Conservation (phyloP, 2,113 vertebrate genomes). For the Pholis gunnellus region DNA sequence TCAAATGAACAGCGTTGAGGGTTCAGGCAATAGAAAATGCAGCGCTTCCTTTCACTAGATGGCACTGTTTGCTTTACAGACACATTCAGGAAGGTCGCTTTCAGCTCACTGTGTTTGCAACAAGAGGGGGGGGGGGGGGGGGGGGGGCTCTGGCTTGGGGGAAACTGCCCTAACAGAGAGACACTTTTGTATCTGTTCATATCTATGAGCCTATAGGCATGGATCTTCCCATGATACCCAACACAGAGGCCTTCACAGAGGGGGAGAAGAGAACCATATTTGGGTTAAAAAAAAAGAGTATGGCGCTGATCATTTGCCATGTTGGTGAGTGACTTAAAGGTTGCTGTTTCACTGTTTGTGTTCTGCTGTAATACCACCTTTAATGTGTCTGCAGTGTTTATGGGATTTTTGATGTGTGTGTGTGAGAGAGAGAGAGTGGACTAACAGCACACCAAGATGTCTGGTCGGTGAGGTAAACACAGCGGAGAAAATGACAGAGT, state of each 20-base stretch:
- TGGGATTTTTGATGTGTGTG: slow-evolving; percentile 36
- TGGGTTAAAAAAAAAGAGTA: slow-evolving; percentile 46
- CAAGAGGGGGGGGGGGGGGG: slow-evolving; percentile 25
- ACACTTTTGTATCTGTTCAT: slow-evolving; percentile 63
- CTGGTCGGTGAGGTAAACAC: slow-evolving; percentile 81
- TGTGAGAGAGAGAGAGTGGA: slow-evolving; percentile 73
- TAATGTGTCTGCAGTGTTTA: slow-evolving; percentile 56
- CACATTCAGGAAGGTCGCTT: slow-evolving; percentile 13
- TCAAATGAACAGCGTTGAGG: slow-evolving; percentile 23
- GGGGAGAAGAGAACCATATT: slow-evolving; percentile 40
- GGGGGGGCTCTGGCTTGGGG: slow-evolving; percentile 47
- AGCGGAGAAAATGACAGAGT: slow-evolving; percentile 84
- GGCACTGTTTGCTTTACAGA: slow-evolving; percentile 87
- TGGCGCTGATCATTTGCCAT: slow-evolving; percentile 52
- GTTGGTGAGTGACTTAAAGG: slow-evolving; percentile 65
- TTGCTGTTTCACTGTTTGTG: slow-evolving; percentile 42
- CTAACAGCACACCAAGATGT: slow-evolving; percentile 78
- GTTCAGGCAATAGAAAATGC: slow-evolving; percentile 8
- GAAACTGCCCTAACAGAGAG: slow-evolving; percentile 61
- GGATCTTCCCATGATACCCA: slow-evolving; percentile 57
- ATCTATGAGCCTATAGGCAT: slow-evolving; percentile 59
- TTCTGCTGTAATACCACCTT: slow-evolving; percentile 40
- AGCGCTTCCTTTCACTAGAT: slow-evolving; percentile 83
- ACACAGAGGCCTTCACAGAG: slow-evolving; percentile 36
- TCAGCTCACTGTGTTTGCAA: slow-evolving; percentile 20